Evolutionary conservation across 2,113 vertebrate genomes (phyloP).

Genomic region (Labeo rohita): DNA sequence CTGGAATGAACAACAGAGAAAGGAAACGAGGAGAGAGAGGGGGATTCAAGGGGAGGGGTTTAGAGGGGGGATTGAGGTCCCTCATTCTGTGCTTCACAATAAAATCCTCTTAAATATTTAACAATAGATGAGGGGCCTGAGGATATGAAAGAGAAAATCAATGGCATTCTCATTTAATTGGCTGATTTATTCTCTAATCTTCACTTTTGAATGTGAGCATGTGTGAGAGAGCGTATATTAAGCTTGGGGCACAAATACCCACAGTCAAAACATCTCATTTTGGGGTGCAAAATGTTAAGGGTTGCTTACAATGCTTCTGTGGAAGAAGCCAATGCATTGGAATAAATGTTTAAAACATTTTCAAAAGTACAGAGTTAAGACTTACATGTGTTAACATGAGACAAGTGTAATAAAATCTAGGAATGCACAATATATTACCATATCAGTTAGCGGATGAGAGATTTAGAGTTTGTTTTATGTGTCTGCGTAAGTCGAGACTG

Average conservation of each 20-base stretch:
- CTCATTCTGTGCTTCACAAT: constrained; percentile 41
- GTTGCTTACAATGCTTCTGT: neutral
- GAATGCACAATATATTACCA: neutral
- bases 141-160: neutral
- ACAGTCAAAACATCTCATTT: neutral
- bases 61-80: constrained; percentile 48
- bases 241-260: neutral
- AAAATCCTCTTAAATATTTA: constrained; percentile 11
- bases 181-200: constrained; percentile 18
- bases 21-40: constrained; percentile 53
- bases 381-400: neutral
- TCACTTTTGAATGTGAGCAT: neutral
- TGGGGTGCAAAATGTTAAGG: neutral
- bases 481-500: no score
- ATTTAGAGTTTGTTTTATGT: neutral
- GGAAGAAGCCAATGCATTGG: neutral
- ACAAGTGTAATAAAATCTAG: neutral
- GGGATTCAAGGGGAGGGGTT: neutral
- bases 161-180: constrained; percentile 20
- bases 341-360: neutral
- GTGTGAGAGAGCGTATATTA: neutral
- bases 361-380: neutral
- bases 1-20: constrained; percentile 51
- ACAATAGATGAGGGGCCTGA: constrained; percentile 14
- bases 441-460: neutral